Evolutionary conservation across 1,140 invertebrate species (phyloP).

Genomic region (Mya arenaria): DNA sequence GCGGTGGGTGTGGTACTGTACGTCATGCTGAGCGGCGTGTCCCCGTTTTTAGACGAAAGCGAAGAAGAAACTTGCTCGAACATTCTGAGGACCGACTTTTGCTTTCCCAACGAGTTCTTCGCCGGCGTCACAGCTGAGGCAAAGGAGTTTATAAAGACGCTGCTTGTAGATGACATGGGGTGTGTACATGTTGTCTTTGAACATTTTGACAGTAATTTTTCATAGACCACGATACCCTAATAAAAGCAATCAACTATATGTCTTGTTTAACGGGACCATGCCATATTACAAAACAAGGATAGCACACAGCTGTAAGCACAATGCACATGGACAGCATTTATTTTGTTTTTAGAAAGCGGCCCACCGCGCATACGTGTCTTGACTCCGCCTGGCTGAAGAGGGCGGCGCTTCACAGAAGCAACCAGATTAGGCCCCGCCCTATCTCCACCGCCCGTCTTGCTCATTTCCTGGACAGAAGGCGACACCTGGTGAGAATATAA

Average conservation of each 20-base stretch:
- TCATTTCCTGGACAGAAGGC: slow-evolving; percentile 77
- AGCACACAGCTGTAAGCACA: too few species aligned
- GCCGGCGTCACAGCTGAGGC: slow-evolving; percentile 86
- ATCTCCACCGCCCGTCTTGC: slow-evolving; percentile 72
- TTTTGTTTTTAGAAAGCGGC: slow-evolving; percentile 71
- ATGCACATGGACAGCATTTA: too few species aligned
- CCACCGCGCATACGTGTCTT: slow-evolving; percentile 72
- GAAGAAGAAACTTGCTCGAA: slow-evolving; percentile 92
- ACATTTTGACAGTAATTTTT: too few species aligned
- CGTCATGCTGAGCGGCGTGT: slow-evolving; percentile 89
- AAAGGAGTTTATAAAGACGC: slow-evolving; percentile 85
- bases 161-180: slow-evolving; percentile 84
- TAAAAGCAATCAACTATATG: too few species aligned
- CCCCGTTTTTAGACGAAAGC: slow-evolving; percentile 91
- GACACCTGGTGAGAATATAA: slow-evolving; percentile 65
- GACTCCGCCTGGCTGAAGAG: slow-evolving; percentile 75
- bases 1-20: slow-evolving; percentile 90
- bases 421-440: slow-evolving; percentile 66
- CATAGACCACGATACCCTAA: too few species aligned
- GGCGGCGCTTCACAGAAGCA: slow-evolving; percentile 56
- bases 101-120: slow-evolving; percentile 92
- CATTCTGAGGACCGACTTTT: slow-evolving; percentile 91
- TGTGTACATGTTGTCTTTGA: too few species aligned
- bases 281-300: too few species aligned
- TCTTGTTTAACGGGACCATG: too few species aligned